Percentiles rank a stretch among this genome's conserved stretches.
Evolutionary conservation across 2,888 invertebrate species (phyloP).

Genomic region (Drosophila percnosoma): DNA sequence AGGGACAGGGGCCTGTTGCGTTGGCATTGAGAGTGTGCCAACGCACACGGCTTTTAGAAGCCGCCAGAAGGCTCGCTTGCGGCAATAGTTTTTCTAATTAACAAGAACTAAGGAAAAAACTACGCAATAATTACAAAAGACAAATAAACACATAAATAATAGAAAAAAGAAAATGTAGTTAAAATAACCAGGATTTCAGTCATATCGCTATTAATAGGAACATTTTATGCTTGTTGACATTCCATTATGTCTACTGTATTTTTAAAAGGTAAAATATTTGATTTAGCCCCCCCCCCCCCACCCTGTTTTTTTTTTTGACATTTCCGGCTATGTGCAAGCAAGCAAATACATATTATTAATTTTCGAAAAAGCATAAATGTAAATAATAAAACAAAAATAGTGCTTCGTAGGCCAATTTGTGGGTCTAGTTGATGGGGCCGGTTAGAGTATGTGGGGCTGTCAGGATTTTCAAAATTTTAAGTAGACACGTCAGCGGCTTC

Average conservation of each 20-base stretch:
- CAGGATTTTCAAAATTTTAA: slow-evolving; percentile 68
- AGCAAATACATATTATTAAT: slow-evolving; percentile 11
- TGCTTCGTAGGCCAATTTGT: slow-evolving; percentile 53
- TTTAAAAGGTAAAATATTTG: slow-evolving; percentile 22
- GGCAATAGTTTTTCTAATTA: slow-evolving; percentile 42
- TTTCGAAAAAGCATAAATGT: slow-evolving; percentile 6
- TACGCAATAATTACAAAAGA: slow-evolving; percentile 9
- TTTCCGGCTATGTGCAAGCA: slow-evolving; percentile 35
- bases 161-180: slow-evolving; percentile 6
- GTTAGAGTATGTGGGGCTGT: slow-evolving; percentile 51
- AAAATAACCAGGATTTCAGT: slow-evolving; percentile 15
- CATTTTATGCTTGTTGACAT: slow-evolving; percentile 12
- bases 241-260: slow-evolving; percentile 5
- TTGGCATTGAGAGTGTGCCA: slow-evolving; percentile 68
- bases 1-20: slow-evolving; percentile 3
- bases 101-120: slow-evolving; percentile 14
- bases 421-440: slow-evolving; percentile 49
- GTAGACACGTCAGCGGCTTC: slow-evolving; percentile 76
- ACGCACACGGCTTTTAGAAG: slow-evolving; percentile 20
- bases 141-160: slow-evolving; percentile 3
- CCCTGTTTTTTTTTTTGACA: slow-evolving; percentile 47
- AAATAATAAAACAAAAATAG: slow-evolving; percentile 2
- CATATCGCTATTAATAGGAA: slow-evolving; percentile 1
- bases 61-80: slow-evolving; percentile 28
- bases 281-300: slow-evolving; percentile 5